A percentile compares a stretch with the other conserved stretches of the same genome.
Evolutionary conservation across 1,140 invertebrate species (phyloP).

Genomic region (Drosophila trapezifrons): DNA sequence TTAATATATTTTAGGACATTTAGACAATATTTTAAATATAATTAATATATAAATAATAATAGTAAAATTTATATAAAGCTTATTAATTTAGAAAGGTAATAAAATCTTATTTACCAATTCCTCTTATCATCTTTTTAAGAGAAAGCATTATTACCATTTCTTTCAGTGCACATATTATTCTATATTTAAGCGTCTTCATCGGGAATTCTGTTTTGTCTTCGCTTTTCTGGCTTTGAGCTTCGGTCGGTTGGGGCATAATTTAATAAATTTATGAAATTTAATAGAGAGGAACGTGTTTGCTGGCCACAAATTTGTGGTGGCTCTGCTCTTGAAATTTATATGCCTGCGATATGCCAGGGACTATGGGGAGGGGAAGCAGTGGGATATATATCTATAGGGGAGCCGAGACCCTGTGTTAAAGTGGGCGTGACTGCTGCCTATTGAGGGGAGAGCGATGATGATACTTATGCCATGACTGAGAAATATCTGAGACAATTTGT

Average conservation of each 20-base stretch:
- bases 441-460: constrained; percentile 28
- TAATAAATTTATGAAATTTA: constrained; percentile 82
- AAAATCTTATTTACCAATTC: background rate
- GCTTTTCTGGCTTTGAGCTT: constrained; percentile 30
- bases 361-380: no score
- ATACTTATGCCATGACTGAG: constrained; percentile 32
- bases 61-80: no score
- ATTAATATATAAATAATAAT: background rate
- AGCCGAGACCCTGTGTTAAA: constrained; percentile 36
- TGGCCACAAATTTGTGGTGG: constrained; percentile 77
- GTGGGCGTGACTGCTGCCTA: constrained; percentile 38
- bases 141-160: background rate
- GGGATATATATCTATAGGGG: constrained; percentile 1
- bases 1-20: background rate
- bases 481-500: constrained; percentile 45
- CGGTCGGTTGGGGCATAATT: constrained; percentile 61
- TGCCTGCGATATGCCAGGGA: constrained; percentile 45
- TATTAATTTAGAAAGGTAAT: rapidly evolving
- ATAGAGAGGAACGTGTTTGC: constrained; percentile 77
- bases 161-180: constrained; percentile 14
- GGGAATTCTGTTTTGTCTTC: constrained; percentile 49
- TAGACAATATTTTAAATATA: background rate
- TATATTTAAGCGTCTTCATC: constrained; percentile 32
- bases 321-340: constrained; percentile 69
- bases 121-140: background rate